phyloP scores from a whole-genome alignment of 2,888 invertebrate genomes.

The Drosophila merina region DNA sequence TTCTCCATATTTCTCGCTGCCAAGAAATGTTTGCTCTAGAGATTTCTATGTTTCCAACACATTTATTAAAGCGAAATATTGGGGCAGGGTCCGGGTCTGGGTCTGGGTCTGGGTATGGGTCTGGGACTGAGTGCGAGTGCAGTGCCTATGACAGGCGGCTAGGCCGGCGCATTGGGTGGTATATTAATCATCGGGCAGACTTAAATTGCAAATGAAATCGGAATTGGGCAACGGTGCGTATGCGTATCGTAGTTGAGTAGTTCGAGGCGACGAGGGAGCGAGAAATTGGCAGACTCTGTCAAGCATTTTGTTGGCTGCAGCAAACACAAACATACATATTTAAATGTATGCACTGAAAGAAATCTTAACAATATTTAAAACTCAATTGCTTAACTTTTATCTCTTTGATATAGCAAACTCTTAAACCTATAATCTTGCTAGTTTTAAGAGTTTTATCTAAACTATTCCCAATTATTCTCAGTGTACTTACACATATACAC shows the following conservation, averaged over 20 bases:
- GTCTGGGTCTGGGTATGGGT: not conserved
- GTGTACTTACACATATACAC: constrained; percentile 19
- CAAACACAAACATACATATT: constrained; percentile 37
- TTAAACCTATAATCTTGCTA: not conserved
- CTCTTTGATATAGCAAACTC: not conserved
- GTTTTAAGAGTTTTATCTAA: too few species aligned
- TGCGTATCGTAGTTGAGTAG: constrained; percentile 48
- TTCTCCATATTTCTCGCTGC: constrained; percentile 24
- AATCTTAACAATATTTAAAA: not conserved
- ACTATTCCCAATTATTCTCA: not conserved
- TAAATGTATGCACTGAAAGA: constrained; percentile 3
- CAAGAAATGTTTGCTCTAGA: constrained; percentile 46
- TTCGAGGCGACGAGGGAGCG: constrained; percentile 50
- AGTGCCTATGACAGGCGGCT: constrained; percentile 37
- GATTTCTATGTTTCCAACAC: constrained; percentile 45
- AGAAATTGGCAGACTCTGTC: constrained; percentile 59
- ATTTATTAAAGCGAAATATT: constrained; percentile 38
- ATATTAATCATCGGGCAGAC: constrained; percentile 53
- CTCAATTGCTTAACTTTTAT: too few species aligned
- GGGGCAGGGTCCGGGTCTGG: not conserved
- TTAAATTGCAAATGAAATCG: constrained; percentile 51
- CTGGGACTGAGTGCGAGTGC: too few species aligned
- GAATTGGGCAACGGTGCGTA: constrained; percentile 56
- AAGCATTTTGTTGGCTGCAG: constrained; percentile 60
- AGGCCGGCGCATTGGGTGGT: constrained; percentile 17